Percentiles rank a stretch among this genome's conserved stretches.
These are phyloP conservation scores for Cyprinus carpio DNA, from an alignment of 2,113 vertebrate genomes.

Conservation along the genomic window DNA sequence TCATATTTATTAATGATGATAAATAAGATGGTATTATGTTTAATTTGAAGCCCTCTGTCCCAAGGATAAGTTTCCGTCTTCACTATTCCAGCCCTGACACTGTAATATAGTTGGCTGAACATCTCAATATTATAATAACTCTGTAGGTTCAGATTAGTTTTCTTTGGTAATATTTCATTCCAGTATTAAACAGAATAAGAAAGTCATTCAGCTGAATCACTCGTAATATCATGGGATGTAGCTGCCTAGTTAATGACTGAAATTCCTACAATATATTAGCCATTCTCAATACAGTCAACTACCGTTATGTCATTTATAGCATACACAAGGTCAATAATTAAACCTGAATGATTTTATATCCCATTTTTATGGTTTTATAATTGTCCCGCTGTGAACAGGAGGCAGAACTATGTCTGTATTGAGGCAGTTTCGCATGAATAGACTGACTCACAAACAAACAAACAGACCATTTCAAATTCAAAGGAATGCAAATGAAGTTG, in stretches of 20 bases:
- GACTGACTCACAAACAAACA: conserved; percentile 61
- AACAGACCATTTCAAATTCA: conserved; percentile 44
- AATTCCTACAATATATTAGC: background rate
- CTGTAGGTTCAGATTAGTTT: background rate
- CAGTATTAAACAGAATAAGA: background rate
- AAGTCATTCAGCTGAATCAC: conserved; percentile 3
- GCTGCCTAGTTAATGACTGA: background rate
- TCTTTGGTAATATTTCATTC: background rate
- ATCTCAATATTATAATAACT: background rate
- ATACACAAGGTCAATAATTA: background rate
- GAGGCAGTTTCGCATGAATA: conserved; percentile 20
- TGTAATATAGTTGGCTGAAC: background rate
- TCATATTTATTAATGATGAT: conserved; percentile 34
- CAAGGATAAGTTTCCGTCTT: background rate
- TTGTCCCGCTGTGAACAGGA: background rate
- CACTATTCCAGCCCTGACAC: background rate
- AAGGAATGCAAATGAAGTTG: conserved; percentile 32
- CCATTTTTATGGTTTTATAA: background rate
- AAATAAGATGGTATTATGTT: conserved; percentile 35
- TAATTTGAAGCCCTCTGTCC: conserved; percentile 1
- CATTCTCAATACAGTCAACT: background rate
- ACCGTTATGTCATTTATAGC: background rate
- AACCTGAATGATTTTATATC: background rate
- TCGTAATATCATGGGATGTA: background rate
- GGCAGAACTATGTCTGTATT: background rate